Evolutionary conservation across 2,113 vertebrate genomes (phyloP).

Genomic region (Oenanthe oenanthe): DNA sequence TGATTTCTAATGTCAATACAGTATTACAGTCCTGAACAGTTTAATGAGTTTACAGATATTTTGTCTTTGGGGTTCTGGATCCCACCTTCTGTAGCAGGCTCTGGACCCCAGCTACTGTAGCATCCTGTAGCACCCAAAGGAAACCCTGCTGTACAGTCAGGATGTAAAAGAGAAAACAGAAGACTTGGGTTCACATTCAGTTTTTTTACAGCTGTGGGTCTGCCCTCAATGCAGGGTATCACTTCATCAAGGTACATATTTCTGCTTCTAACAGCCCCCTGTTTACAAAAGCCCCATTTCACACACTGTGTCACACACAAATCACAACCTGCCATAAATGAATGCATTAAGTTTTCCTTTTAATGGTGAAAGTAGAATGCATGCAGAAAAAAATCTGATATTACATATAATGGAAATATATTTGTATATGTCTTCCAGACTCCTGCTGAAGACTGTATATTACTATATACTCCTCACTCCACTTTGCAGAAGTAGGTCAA

Average conservation of each 20-base stretch:
- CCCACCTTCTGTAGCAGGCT: background rate
- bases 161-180: background rate
- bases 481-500: conserved; percentile 12
- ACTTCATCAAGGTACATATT: background rate
- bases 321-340: background rate
- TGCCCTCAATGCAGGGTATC: background rate
- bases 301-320: background rate
- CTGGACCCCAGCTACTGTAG: background rate
- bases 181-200: background rate
- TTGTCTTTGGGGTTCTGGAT: background rate
- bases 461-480: background rate
- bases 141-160: background rate
- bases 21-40: background rate
- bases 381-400: background rate
- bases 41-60: background rate
- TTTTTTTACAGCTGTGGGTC: background rate
- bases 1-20: background rate
- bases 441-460: background rate
- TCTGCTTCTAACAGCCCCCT: background rate
- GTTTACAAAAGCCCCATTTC: background rate
- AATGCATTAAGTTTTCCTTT: background rate
- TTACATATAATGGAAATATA: background rate
- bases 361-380: background rate
- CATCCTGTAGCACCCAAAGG: background rate
- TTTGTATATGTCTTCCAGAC: background rate